Percentiles rank a stretch among this genome's conserved stretches.
These are phyloP conservation scores for Parelbella ahira DNA, from an alignment of 2,888 invertebrate species.

Conservation along the genomic window DNA sequence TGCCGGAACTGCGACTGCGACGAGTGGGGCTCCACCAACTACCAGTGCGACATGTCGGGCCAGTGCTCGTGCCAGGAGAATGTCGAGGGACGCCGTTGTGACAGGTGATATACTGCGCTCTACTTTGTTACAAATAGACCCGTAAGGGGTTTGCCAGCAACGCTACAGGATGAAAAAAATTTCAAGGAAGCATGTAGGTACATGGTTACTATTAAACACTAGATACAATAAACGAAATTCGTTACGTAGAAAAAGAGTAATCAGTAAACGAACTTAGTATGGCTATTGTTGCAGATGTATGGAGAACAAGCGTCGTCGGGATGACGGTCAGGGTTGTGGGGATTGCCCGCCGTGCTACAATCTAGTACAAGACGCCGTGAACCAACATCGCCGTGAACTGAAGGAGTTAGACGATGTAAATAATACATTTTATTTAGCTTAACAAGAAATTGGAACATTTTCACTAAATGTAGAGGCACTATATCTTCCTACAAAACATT, in stretches of 20 bases:
- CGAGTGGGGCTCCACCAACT: conserved; percentile 90
- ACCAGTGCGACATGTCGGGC: conserved; percentile 92
- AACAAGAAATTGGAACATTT: no score
- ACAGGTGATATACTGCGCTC: no score
- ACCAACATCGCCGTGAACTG: conserved; percentile 86
- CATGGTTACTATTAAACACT: no score
- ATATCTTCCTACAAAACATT: no score
- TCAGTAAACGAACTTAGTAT: no score
- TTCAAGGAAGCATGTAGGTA: no score
- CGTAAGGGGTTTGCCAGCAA: no score
- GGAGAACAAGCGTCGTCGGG: conserved; percentile 95
- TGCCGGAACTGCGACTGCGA: conserved; percentile 95
- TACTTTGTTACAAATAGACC: no score
- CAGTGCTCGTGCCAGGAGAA: conserved; percentile 94
- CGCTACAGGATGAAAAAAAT: no score
- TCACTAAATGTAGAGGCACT: no score
- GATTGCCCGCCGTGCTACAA: conserved; percentile 98
- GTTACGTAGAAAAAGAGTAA: no score
- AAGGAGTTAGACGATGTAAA: conserved; percentile 85
- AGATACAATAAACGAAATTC: no score
- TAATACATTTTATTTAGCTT: conserved; percentile 16
- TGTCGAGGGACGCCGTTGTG: conserved; percentile 96
- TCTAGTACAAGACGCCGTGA: conserved; percentile 92
- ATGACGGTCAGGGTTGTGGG: conserved; percentile 88
- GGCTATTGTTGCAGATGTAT: conserved; percentile 88